Conservation (phyloP, 2,113 vertebrate species). For the Melanocharis versteri region DNA sequence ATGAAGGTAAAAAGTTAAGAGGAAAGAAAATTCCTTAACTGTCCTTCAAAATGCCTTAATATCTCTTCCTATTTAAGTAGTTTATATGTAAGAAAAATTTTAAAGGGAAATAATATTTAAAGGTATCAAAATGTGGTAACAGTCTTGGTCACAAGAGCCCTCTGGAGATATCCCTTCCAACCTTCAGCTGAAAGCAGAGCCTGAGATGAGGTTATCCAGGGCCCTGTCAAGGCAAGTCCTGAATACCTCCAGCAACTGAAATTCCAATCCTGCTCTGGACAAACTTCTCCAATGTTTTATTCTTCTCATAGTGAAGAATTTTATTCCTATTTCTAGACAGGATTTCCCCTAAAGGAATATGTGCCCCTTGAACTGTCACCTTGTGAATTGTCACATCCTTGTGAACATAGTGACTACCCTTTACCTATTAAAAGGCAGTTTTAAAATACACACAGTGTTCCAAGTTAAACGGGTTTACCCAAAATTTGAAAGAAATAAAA, state of each 20-base stretch:
- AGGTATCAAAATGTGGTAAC: neutral
- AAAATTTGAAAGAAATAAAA: neutral
- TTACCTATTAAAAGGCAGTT: neutral
- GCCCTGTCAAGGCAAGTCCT: neutral
- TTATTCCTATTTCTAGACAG: neutral
- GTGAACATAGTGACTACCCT: neutral
- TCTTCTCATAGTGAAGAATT: neutral
- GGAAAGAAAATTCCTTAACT: neutral
- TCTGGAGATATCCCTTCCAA: neutral
- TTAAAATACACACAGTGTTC: neutral
- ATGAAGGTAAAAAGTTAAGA: neutral
- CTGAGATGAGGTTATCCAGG: neutral
- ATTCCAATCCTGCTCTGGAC: neutral
- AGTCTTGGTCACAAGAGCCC: neutral
- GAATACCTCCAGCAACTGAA: neutral
- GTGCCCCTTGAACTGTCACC: neutral
- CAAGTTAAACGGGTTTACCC: neutral
- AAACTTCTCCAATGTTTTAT: neutral
- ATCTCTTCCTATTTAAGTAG: neutral
- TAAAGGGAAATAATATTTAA: neutral
- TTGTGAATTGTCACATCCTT: too few species aligned
- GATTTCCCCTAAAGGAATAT: neutral
- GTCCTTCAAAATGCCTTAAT: neutral
- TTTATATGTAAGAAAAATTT: neutral
- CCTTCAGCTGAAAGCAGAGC: neutral